A percentile compares a stretch with the other conserved stretches of the same genome.
Evolutionary conservation across 2,113 vertebrate species (phyloP).

Genomic region (Elaphurus davidianus): DNA sequence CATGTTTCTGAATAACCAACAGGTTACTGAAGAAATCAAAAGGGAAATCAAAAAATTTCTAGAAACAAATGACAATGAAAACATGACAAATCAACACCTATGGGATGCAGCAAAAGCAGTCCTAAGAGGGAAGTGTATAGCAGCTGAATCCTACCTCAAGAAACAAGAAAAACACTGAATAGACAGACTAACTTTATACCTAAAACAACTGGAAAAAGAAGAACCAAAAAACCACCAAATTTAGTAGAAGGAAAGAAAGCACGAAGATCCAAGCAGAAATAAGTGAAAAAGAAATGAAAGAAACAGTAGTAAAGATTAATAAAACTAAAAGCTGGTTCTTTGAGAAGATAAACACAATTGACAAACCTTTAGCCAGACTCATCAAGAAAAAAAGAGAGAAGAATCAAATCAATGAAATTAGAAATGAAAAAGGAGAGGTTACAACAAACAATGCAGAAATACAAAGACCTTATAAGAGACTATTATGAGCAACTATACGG

Average conservation of each 20-base stretch:
- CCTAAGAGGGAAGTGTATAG: not conserved
- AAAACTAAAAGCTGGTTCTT: not conserved
- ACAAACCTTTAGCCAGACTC: not conserved
- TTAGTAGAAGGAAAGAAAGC: not conserved
- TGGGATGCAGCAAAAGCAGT: not conserved
- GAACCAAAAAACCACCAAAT: not conserved
- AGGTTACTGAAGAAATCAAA: not conserved
- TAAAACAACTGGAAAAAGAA: not conserved
- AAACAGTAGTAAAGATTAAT: not conserved
- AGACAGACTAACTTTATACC: not conserved
- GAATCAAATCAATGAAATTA: not conserved
- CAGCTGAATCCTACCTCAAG: not conserved
- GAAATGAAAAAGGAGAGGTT: not conserved
- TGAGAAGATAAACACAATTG: not conserved
- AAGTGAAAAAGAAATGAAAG: not conserved
- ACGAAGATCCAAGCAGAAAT: not conserved
- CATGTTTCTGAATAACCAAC: not conserved
- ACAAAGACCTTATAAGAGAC: not conserved
- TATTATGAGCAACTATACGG: not conserved
- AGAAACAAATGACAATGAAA: not conserved
- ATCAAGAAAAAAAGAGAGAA: not conserved
- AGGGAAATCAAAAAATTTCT: not conserved
- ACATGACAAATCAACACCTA: not conserved
- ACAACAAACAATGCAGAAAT: not conserved
- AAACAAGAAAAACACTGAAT: not conserved